Base-by-base conservation (phyloP, 2,888 invertebrate genomes). In the Allophyes oxyacanthae region DNA sequence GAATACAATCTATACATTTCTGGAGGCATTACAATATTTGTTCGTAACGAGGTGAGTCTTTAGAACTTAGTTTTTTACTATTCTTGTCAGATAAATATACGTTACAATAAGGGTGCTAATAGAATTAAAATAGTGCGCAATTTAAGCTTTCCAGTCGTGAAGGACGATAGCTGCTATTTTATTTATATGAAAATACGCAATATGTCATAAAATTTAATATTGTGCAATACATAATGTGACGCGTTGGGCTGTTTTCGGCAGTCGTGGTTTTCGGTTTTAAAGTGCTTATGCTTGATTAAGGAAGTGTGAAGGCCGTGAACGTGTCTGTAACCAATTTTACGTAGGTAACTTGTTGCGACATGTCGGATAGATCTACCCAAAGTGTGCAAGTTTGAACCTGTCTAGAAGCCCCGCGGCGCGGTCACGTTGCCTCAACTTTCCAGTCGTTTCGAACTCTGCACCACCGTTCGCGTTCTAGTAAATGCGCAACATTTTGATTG, bases 41-140 rank as follows among this genome's bases (percentile, higher is more conserved):
- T 83, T 85, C 70, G 81, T 85, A 85, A 80, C 84, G 72, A 81
- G 87, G 87, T 89, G 73, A 78, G 84, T 73, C 52, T 33, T 46
- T 30, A 20, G 20, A 6, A 8, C 6, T 28, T 28, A 28, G 28
- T 6, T 28, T 28, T 28, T 28, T 28, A 8, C 8, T 28, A 4
- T 28, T 8, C 28, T 28, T 4, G 6, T 6, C 1, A 5, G 25
- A 6, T n/a, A n/a, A n/a, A n/a, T 28, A 8, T 8, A 6, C 6
- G 6, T 28, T 6, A 28, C 13, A 1, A 2, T 11, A 41, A 8
- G 10, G 0, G 10, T 30, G 30, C 13, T 15, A 33, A 3, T 11
- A 30, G 1, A 11, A 25, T 10, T 8, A 10, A 9, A 40, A 1
- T 4, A 7, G 11, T 13, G 9, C 13, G 1, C 6, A 7, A 11